Conservation (phyloP, 1,140 invertebrate genomes). For the Drosophila ercepeae region DNA sequence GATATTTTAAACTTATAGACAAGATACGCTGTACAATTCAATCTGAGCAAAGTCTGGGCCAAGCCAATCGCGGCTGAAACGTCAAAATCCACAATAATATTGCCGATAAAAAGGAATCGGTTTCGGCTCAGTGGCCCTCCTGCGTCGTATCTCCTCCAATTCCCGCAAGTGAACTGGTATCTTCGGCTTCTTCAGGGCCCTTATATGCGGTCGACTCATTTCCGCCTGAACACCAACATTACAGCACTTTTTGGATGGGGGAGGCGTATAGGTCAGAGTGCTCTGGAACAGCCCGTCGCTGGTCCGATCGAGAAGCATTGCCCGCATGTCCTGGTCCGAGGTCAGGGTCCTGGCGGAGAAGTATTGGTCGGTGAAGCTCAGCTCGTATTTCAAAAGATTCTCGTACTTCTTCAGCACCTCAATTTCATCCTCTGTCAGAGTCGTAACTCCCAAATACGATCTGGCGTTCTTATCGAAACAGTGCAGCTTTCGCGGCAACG, state of each 20-base stretch:
- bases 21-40: no score
- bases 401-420: constrained; percentile 27
- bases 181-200: constrained; percentile 15
- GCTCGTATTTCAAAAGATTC: constrained; percentile 45
- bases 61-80: no score
- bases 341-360: constrained; percentile 26
- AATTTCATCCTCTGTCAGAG: constrained; percentile 29
- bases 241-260: not conserved
- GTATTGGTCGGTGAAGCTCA: constrained; percentile 28
- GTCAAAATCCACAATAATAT: not conserved
- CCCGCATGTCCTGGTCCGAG: constrained; percentile 4
- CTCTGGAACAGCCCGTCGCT: not conserved
- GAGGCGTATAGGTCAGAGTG: not conserved
- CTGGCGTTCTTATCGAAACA: constrained; percentile 22
- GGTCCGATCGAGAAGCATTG: constrained; percentile 5
- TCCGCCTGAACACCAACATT: constrained; percentile 1
- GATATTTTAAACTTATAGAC: no score
- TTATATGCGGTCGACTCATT: constrained; percentile 4
- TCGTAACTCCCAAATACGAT: constrained; percentile 35
- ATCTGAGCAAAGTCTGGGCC: no score
- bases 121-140: not conserved
- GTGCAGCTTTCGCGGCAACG: constrained; percentile 34
- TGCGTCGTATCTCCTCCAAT: not conserved
- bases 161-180: constrained; percentile 26
- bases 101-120: not conserved